Evolutionary conservation across 2,113 vertebrate species (phyloP).

Genomic region (Tetraodon nigroviridis): DNA sequence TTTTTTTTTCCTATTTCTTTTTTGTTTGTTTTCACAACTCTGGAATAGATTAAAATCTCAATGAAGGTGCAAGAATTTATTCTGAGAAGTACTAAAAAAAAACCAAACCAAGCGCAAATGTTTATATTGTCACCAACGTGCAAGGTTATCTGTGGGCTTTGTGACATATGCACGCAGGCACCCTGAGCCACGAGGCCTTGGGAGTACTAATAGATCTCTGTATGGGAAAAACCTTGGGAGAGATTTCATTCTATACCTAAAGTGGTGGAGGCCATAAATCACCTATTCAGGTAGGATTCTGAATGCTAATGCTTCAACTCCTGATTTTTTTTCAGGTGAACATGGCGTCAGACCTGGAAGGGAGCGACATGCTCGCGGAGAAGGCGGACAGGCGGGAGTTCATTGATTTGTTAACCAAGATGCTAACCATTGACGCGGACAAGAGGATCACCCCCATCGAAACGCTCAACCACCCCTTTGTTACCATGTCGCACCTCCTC

Average conservation of each 20-base stretch:
- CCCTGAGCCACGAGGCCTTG: constrained; percentile 52
- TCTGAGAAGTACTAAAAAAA: constrained; percentile 62
- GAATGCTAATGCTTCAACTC: constrained; percentile 19
- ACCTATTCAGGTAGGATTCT: background rate
- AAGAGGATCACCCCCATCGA: constrained; percentile 98
- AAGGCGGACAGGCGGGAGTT: constrained; percentile 97
- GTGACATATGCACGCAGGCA: constrained; percentile 27
- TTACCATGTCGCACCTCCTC: constrained; percentile 94
- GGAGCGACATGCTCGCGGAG: constrained; percentile 95
- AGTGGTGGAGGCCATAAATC: constrained; percentile 6
- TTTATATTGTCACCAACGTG: constrained; percentile 64
- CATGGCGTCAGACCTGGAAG: constrained; percentile 93
- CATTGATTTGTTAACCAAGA: constrained; percentile 97
- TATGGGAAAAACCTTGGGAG: constrained; percentile 31
- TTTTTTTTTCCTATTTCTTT: constrained; percentile 41
- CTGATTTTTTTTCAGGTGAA: constrained; percentile 81
- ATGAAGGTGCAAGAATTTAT: constrained; percentile 50
- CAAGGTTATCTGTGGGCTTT: constrained; percentile 59
- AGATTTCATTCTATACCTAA: constrained; percentile 26
- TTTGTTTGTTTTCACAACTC: constrained; percentile 61
- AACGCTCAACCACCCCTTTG: constrained; percentile 96
- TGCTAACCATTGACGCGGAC: constrained; percentile 97
- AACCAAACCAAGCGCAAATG: constrained; percentile 67
- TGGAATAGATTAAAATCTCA: constrained; percentile 60
- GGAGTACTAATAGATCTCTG: constrained; percentile 49